These are phyloP conservation scores for Eristalis arbustorum DNA, from an alignment of 2,888 invertebrate genomes.

Conservation along the genomic window DNA sequence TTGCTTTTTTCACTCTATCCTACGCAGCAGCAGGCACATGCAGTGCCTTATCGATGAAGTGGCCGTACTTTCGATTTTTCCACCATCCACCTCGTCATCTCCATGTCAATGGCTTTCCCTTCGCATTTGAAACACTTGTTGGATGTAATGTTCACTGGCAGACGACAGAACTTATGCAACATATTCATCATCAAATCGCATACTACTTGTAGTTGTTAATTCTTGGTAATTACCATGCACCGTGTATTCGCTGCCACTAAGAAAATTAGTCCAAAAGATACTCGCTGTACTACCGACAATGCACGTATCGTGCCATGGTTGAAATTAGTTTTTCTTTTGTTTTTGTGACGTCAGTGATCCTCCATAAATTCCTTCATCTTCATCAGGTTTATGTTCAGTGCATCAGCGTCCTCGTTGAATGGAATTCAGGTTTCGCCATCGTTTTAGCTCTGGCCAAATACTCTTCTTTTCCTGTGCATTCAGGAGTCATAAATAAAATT, in stretches of 20 bases:
- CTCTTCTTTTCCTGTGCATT: slow-evolving; percentile 1
- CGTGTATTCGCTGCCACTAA: slow-evolving; percentile 27
- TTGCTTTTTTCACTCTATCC: slow-evolving; percentile 25
- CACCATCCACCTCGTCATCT: slow-evolving; percentile 21
- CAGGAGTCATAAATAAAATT: slow-evolving; percentile 52
- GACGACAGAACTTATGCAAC: slow-evolving; percentile 46
- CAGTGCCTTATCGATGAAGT: slow-evolving; percentile 17
- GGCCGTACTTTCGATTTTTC: slow-evolving; percentile 38
- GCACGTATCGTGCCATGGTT: slow-evolving; percentile 26
- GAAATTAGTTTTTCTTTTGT: slow-evolving; percentile 19
- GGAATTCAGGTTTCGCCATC: slow-evolving; percentile 40
- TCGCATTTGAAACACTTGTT: slow-evolving; percentile 39
- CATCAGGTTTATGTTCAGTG: neutral
- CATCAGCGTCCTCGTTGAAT: slow-evolving; percentile 28
- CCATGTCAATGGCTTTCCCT: slow-evolving; percentile 49
- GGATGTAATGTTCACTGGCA: neutral
- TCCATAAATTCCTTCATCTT: slow-evolving; percentile 15
- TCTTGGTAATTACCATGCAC: slow-evolving; percentile 31
- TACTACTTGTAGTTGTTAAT: slow-evolving; percentile 17
- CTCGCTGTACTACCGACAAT: neutral
- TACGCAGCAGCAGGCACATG: slow-evolving; percentile 37
- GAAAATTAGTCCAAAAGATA: slow-evolving; percentile 32
- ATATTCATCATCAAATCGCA: slow-evolving; percentile 36
- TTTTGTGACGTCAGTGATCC: slow-evolving; percentile 24
- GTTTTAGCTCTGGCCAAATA: neutral